phyloP scores from a whole-genome alignment of 1,140 invertebrate genomes.

The Yoshiicerus persimilis region DNA sequence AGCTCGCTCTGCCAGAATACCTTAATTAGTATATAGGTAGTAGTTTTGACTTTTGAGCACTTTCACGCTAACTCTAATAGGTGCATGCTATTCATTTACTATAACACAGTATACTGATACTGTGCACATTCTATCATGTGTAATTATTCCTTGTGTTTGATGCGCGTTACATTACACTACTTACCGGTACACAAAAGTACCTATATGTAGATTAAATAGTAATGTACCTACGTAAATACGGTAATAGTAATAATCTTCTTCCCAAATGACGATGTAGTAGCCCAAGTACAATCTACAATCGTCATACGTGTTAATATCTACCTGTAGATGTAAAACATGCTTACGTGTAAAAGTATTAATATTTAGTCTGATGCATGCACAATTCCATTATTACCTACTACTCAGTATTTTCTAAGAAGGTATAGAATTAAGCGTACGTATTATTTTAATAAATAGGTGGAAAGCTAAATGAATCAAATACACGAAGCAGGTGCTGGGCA shows the following conservation, averaged over 20 bases:
- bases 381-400: not conserved
- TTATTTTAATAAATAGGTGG: not conserved
- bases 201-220: not conserved
- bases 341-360: not conserved
- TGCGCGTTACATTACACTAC: not conserved
- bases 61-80: not conserved
- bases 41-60: not conserved
- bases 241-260: not conserved
- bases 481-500: not conserved
- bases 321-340: not conserved
- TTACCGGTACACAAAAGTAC: not conserved
- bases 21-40: conserved; percentile 15
- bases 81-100: not conserved
- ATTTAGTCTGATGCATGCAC: not conserved
- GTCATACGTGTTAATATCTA: not conserved
- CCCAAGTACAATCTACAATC: too few relatives aligned
- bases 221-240: not conserved
- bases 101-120: not conserved
- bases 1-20: conserved; percentile 14
- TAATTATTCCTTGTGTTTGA: not conserved
- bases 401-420: not conserved
- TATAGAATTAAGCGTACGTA: not conserved
- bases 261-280: not conserved
- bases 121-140: not conserved
- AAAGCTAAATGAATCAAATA: not conserved